These are phyloP conservation scores for Plagiodera versicolora DNA, from an alignment of 2,888 invertebrate genomes.

Conservation along the genomic window DNA sequence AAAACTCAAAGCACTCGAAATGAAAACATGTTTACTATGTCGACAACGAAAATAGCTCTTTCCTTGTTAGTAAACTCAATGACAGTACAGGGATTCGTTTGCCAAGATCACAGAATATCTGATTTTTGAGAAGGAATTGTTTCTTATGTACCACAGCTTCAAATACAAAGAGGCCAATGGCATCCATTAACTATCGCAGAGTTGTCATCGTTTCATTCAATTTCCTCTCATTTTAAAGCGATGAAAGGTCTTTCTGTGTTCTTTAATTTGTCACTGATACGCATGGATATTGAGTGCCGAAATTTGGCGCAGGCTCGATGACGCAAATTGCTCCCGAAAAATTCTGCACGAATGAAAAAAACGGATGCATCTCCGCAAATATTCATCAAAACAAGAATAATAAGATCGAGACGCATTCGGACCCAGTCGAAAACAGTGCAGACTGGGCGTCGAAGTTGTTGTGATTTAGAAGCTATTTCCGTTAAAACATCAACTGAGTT, in stretches of 20 bases:
- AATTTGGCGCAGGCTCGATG: not conserved
- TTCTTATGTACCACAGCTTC: no score
- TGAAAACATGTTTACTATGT: conserved; percentile 41
- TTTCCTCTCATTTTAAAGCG: no score
- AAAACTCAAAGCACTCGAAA: conserved; percentile 17
- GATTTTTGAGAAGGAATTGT: not conserved
- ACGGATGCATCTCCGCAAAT: conserved; percentile 16
- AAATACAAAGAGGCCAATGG: no score
- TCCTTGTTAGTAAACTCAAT: conserved; percentile 31
- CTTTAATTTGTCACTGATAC: no score
- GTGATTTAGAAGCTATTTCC: conserved; percentile 28
- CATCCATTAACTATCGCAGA: no score
- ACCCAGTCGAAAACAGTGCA: conserved; percentile 22
- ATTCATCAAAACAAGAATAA: conserved; percentile 29
- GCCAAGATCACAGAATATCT: not conserved
- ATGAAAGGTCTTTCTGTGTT: no score
- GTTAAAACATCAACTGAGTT: conserved; percentile 3
- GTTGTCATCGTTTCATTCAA: no score
- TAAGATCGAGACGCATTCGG: conserved; percentile 18
- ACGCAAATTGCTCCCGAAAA: conserved; percentile 23
- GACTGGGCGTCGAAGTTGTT: conserved; percentile 15
- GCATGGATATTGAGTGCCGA: not conserved
- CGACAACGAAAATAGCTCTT: conserved; percentile 29
- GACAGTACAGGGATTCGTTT: not conserved
- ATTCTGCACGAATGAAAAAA: conserved; percentile 15